A percentile compares a stretch with the other conserved stretches of the same genome.
phyloP scores from a whole-genome alignment of 2,113 vertebrate species.

The Rhombomys opimus region DNA sequence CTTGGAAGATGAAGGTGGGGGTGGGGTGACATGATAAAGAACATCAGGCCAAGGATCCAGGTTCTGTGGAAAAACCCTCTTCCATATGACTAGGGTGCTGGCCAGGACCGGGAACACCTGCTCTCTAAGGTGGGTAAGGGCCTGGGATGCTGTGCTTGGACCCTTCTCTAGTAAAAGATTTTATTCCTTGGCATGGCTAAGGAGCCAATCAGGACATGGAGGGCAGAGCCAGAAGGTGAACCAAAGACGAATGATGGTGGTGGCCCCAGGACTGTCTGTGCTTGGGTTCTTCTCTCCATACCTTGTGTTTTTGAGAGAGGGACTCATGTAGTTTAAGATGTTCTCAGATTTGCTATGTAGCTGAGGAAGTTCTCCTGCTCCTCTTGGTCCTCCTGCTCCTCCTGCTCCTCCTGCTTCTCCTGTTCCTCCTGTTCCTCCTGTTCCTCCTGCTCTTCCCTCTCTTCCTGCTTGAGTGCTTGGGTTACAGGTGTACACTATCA shows the following conservation, averaged over 20 bases:
- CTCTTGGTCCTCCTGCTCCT: background rate
- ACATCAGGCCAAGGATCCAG: background rate
- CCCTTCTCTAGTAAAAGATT: background rate
- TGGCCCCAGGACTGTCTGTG: background rate
- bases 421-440: background rate
- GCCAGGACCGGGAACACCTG: background rate
- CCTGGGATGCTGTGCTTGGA: background rate
- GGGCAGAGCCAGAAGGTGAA: background rate
- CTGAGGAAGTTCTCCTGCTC: background rate
- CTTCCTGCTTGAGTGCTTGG: background rate
- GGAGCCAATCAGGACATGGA: background rate
- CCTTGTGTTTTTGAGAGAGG: background rate
- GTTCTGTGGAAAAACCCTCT: background rate
- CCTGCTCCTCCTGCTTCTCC: background rate
- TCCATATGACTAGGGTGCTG: accelerated
- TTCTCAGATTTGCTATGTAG: background rate
- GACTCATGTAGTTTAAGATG: background rate
- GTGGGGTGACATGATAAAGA: background rate
- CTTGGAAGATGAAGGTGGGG: too few relatives aligned
- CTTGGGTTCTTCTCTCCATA: background rate
- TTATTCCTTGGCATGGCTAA: background rate
- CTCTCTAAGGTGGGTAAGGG: background rate
- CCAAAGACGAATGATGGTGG: background rate
- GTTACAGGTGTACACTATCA: background rate
- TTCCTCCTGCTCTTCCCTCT: too few relatives aligned